A percentile compares a stretch with the other conserved stretches of the same genome.
Evolutionary conservation across 2,888 invertebrate species (phyloP).

Genomic region (Zootermopsis nevadensis): DNA sequence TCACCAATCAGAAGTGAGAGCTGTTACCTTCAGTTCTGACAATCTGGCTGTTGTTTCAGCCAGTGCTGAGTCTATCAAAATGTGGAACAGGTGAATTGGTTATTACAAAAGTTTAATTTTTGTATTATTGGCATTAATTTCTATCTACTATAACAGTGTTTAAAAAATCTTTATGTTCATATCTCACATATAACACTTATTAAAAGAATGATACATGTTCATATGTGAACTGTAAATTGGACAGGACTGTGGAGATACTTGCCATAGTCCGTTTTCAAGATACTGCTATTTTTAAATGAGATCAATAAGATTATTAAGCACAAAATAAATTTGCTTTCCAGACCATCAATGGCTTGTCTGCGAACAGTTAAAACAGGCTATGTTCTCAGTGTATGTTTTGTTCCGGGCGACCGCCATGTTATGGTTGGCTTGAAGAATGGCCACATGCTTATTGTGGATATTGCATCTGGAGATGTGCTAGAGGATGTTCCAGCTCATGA

Average conservation of each 20-base stretch:
- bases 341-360: slow-evolving; percentile 74
- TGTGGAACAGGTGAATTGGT: slow-evolving; percentile 85
- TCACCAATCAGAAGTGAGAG: slow-evolving; percentile 90
- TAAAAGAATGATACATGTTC: too few species aligned
- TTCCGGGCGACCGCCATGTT: slow-evolving; percentile 91
- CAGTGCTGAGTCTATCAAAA: slow-evolving; percentile 87
- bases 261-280: neutral
- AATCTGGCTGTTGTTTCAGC: slow-evolving; percentile 88
- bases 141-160: too few species aligned
- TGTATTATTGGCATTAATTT: too few species aligned
- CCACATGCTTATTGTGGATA: slow-evolving; percentile 82
- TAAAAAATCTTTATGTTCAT: too few species aligned
- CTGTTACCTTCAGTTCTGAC: slow-evolving; percentile 91
- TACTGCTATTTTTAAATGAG: too few species aligned
- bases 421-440: slow-evolving; percentile 90
- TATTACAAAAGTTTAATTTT: too few species aligned
- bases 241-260: neutral
- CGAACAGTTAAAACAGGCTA: slow-evolving; percentile 76
- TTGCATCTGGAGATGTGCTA: slow-evolving; percentile 82
- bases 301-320: too few species aligned
- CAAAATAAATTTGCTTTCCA: slow-evolving; percentile 57
- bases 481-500: slow-evolving; percentile 81
- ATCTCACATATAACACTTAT: too few species aligned
- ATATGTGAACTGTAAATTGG: neutral
- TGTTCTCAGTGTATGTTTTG: slow-evolving; percentile 80